Percentiles rank a stretch among this genome's conserved stretches.
These are phyloP conservation scores for Aphaenogaster floridana DNA, from an alignment of 1,140 invertebrate species.

Conservation along the genomic window DNA sequence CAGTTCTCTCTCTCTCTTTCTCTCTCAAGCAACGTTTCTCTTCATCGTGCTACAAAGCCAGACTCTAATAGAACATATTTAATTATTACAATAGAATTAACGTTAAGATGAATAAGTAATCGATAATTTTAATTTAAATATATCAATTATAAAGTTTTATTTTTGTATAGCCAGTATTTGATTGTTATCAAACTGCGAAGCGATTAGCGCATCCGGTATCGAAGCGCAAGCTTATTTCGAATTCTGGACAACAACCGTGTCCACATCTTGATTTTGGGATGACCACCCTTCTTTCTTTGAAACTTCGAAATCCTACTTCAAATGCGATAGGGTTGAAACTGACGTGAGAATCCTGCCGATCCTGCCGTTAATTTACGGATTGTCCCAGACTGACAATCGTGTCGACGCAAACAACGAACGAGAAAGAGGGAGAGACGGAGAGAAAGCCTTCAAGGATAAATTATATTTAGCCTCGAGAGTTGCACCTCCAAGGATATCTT, in stretches of 20 bases:
- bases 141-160: not conserved
- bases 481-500: conserved; percentile 54
- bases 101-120: not conserved
- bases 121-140: not conserved
- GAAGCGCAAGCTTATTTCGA: conserved; percentile 73
- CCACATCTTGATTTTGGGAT: conserved; percentile 79
- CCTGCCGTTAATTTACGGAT: conserved; percentile 27
- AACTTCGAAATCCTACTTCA: conserved; percentile 80
- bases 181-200: not conserved
- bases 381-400: not conserved
- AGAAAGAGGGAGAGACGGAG: not conserved
- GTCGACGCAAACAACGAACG: conserved; percentile 36
- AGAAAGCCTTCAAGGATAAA: conserved; percentile 68
- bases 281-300: conserved; percentile 80
- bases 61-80: not conserved
- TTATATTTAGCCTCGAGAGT: conserved; percentile 71
- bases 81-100: not conserved
- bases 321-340: conserved; percentile 75
- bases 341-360: conserved; percentile 77
- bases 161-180: too few species aligned
- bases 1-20: conserved; percentile 12
- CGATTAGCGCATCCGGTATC: conserved; percentile 72
- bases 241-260: conserved; percentile 74
- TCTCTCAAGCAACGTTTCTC: not conserved
- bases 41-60: not conserved